A percentile compares a stretch with the other conserved stretches of the same genome.
These are phyloP conservation scores for Cerceris ruficornis DNA, from an alignment of 2,888 invertebrate genomes.

Conservation along the genomic window DNA sequence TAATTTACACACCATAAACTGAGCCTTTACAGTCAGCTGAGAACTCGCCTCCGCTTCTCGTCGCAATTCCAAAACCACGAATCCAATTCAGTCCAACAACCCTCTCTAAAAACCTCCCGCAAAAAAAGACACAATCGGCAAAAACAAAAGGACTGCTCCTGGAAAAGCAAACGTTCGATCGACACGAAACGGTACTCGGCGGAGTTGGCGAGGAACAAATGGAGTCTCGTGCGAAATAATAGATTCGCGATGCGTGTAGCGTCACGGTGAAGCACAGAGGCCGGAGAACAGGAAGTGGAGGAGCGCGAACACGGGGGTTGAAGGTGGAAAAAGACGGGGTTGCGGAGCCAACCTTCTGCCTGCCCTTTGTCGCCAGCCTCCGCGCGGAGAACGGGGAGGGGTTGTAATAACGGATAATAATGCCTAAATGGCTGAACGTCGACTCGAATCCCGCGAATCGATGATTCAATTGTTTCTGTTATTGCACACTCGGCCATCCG, in stretches of 20 bases:
- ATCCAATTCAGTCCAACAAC: background rate
- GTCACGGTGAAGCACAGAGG: constrained; percentile 35
- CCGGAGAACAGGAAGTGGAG: constrained; percentile 20
- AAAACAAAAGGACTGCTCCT: background rate
- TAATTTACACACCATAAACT: no score
- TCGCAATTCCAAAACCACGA: no score
- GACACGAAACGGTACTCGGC: constrained; percentile 36
- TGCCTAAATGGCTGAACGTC: constrained; percentile 66
- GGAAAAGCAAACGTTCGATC: constrained; percentile 14
- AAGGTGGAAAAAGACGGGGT: background rate
- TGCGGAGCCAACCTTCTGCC: background rate
- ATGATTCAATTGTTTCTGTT: constrained; percentile 74
- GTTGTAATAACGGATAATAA: constrained; percentile 70
- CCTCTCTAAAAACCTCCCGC: background rate
- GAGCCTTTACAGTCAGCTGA: no score
- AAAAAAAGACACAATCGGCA: background rate
- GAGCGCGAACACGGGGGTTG: background rate
- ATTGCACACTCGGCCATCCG: constrained; percentile 58
- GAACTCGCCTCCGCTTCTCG: no score
- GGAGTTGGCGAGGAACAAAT: constrained; percentile 47
- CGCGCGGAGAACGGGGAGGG: constrained; percentile 19
- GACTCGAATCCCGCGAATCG: constrained; percentile 62
- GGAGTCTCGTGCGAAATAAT: constrained; percentile 47
- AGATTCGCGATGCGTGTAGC: constrained; percentile 44
- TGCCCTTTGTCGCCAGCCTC: constrained; percentile 15